phyloP scores from a whole-genome alignment of 2,797 vertebrate species.

The Fratercula arctica region DNA sequence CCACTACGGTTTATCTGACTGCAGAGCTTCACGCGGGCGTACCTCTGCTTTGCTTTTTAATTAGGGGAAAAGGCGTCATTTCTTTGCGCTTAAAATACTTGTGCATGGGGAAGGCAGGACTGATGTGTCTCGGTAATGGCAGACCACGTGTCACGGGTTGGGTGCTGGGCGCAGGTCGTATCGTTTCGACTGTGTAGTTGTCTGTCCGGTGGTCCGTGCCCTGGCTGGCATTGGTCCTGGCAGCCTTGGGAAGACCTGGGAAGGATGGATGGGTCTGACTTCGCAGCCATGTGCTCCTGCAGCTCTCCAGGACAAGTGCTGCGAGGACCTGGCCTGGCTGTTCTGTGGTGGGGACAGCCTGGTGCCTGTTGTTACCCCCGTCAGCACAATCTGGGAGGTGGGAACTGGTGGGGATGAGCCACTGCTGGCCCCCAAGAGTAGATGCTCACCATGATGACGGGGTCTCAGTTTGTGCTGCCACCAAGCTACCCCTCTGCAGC shows the following conservation, averaged over 20 bases:
- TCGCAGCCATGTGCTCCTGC: rapidly evolving
- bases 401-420: not conserved
- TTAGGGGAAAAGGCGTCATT: not conserved
- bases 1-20: not conserved
- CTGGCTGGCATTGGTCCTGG: not conserved
- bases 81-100: not conserved
- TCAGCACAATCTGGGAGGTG: not conserved
- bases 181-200: rapidly evolving
- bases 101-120: rapidly evolving
- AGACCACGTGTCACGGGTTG: rapidly evolving
- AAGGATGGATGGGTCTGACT: not conserved
- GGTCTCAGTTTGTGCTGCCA: rapidly evolving
- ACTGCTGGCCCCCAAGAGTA: rapidly evolving
- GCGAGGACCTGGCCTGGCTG: not conserved
- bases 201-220: not conserved
- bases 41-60: not conserved
- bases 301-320: rapidly evolving
- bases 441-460: rapidly evolving
- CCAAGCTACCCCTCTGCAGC: not conserved
- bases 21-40: not conserved
- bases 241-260: not conserved
- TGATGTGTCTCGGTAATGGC: not conserved
- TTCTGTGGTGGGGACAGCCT: not conserved
- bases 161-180: rapidly evolving
- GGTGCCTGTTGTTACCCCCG: not conserved